Evolutionary conservation across 2,113 vertebrate species (phyloP).

Genomic region (Australoheros scitulus): DNA sequence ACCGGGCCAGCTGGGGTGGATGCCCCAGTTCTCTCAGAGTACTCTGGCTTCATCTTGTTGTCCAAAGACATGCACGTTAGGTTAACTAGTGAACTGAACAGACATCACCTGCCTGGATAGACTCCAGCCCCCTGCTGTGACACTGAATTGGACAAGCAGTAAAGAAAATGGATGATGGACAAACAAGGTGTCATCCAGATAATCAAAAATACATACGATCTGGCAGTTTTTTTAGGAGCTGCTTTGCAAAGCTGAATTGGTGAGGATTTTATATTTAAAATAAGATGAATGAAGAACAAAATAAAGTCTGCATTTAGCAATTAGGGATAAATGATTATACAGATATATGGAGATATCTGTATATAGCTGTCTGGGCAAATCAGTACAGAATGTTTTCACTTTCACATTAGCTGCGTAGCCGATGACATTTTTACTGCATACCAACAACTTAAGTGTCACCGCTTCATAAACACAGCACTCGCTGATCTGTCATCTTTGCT

Average conservation of each 20-base stretch:
- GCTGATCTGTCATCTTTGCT: not conserved
- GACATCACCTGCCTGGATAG: too few species aligned
- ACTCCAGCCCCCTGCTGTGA: too few species aligned
- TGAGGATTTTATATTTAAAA: not conserved
- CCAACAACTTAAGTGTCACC: not conserved
- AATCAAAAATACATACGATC: not conserved
- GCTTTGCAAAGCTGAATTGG: not conserved
- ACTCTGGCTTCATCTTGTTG: not conserved
- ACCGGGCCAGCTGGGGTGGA: not conserved
- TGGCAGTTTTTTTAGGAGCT: not conserved
- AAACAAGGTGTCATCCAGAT: not conserved
- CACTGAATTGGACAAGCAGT: too few species aligned
- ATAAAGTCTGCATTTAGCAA: not conserved
- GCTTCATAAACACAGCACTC: slow-evolving; percentile 3
- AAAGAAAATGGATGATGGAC: not conserved
- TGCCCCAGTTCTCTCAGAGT: not conserved
- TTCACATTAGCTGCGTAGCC: not conserved
- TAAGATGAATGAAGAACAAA: not conserved
- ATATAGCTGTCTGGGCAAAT: not conserved
- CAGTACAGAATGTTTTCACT: not conserved
- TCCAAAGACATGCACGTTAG: not conserved
- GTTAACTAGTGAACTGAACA: not conserved
- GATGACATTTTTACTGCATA: not conserved
- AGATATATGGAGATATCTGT: not conserved
- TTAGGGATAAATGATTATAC: not conserved